These are phyloP conservation scores for Thalpophila matura DNA, from an alignment of 2,888 invertebrate genomes.

Conservation along the genomic window DNA sequence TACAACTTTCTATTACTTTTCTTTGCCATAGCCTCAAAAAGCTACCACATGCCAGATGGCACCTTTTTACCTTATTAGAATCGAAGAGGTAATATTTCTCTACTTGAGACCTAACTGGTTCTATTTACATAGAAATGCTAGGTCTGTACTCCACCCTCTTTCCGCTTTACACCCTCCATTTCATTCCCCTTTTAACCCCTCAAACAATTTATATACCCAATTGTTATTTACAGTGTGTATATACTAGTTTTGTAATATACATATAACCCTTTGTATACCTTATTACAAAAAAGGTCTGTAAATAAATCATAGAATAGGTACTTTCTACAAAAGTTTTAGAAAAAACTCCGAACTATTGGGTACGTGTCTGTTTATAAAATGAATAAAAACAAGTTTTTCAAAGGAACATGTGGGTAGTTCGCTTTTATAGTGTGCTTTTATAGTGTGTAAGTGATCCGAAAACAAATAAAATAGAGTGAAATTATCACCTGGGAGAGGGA, in stretches of 20 bases:
- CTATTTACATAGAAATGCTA: constrained; percentile 28
- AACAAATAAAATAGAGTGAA: too few relatives aligned
- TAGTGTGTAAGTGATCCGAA: constrained; percentile 7
- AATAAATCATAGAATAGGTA: constrained; percentile 46
- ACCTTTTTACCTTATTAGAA: constrained; percentile 8
- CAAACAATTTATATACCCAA: constrained; percentile 47
- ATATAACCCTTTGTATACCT: constrained; percentile 33
- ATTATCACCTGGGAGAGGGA: too few relatives aligned
- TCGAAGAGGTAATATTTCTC: background rate
- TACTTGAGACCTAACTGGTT: constrained; percentile 18
- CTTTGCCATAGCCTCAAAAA: background rate
- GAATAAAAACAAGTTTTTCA: background rate
- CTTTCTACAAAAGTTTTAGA: constrained; percentile 23
- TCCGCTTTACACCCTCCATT: constrained; percentile 15
- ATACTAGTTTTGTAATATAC: constrained; percentile 31
- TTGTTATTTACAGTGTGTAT: constrained; percentile 21
- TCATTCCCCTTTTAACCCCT: constrained; percentile 12
- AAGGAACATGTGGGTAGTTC: constrained; percentile 1
- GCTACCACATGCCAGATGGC: background rate
- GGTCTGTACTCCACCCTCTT: constrained; percentile 11
- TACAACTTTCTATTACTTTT: background rate
- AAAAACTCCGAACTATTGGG: constrained; percentile 7
- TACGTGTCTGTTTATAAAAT: constrained; percentile 20
- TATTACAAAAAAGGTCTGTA: constrained; percentile 40
- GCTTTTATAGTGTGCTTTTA: background rate